These are phyloP conservation scores for Zeugodacus cucurbitae DNA, from an alignment of 1,140 invertebrate genomes.

Conservation along the genomic window DNA sequence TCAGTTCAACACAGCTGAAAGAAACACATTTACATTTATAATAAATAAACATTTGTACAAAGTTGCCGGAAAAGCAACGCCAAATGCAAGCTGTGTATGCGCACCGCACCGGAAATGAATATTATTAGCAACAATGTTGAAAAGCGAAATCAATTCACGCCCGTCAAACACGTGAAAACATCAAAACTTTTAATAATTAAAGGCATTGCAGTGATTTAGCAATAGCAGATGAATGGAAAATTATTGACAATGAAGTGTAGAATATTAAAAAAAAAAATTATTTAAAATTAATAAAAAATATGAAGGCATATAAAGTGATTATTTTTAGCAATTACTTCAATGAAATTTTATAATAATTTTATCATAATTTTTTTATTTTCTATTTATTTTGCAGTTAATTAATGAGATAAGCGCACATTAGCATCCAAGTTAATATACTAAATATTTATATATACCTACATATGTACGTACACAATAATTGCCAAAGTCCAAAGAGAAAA, in stretches of 20 bases:
- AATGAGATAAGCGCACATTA: not conserved
- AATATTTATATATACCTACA: not conserved
- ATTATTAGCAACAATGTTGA: not conserved
- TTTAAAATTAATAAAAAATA: not conserved
- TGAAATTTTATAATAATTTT: not conserved
- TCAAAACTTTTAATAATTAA: not conserved
- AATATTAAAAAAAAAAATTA: not conserved
- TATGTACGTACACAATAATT: not conserved
- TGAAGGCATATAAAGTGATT: not conserved
- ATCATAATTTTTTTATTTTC: not conserved
- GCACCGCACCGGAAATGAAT: not conserved
- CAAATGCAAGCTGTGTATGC: not conserved
- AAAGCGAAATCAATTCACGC: not conserved
- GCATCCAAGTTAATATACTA: not conserved
- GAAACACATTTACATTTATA: not conserved
- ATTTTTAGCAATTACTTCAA: not conserved
- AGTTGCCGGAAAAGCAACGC: not conserved
- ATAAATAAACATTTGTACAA: not conserved
- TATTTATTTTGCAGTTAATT: not conserved
- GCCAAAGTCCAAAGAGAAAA: slow-evolving; percentile 19
- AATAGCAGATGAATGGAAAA: not conserved
- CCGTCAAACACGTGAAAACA: not conserved
- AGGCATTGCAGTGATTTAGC: not conserved
- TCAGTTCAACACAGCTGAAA: not conserved
- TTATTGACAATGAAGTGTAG: not conserved